A percentile compares a stretch with the other conserved stretches of the same genome.
These are phyloP conservation scores for Vireo altiloquus DNA, from an alignment of 2,113 vertebrate genomes.

Conservation along the genomic window DNA sequence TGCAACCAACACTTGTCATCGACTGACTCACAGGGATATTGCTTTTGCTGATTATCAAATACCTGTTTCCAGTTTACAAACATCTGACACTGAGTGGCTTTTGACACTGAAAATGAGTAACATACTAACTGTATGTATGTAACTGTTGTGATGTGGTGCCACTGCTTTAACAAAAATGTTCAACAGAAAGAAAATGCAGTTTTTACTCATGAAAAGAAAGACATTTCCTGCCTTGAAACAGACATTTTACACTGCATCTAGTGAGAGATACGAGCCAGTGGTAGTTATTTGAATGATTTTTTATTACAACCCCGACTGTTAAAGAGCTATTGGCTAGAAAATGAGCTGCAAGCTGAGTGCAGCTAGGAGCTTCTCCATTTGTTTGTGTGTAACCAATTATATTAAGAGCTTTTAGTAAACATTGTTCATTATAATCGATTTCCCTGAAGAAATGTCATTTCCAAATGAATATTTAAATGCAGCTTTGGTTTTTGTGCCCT, in stretches of 20 bases:
- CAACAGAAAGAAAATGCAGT: neutral
- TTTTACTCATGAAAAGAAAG: neutral
- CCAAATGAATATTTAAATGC: conserved; percentile 14
- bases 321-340: neutral
- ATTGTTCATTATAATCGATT: neutral
- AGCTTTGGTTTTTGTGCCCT: neutral
- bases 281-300: neutral
- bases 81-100: neutral
- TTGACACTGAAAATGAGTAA: neutral
- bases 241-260: neutral
- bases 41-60: neutral
- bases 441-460: neutral
- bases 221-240: neutral
- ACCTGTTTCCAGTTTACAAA: neutral
- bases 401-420: conserved; percentile 25
- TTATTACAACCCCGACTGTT: neutral
- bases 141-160: neutral
- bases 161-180: neutral
- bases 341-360: neutral
- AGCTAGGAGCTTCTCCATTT: neutral
- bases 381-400: neutral
- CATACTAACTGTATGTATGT: neutral
- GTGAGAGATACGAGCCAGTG: neutral
- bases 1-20: neutral
- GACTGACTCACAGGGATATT: neutral